These are phyloP conservation scores for Cyrtodaria siliqua DNA, from an alignment of 2,888 invertebrate genomes.

Conservation along the genomic window DNA sequence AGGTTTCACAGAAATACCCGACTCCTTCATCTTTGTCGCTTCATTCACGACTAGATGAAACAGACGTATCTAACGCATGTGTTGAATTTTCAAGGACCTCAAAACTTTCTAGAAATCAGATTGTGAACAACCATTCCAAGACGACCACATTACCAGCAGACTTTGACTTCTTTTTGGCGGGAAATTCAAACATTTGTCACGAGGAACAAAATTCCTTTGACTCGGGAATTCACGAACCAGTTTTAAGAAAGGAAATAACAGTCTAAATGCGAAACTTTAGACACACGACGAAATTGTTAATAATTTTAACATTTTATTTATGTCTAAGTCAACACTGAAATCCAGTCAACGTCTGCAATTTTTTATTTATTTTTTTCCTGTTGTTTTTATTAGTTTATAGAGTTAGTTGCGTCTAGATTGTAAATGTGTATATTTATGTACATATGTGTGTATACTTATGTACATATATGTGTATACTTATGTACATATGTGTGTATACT, in stretches of 20 bases:
- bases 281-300: neutral
- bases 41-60: slow-evolving; percentile 19
- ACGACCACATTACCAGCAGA: slow-evolving; percentile 15
- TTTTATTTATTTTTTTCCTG: too few species aligned
- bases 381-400: too few species aligned
- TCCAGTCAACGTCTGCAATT: slow-evolving; percentile 36
- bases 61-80: neutral
- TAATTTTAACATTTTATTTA: neutral
- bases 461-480: too few species aligned
- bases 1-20: slow-evolving; percentile 51
- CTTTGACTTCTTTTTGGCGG: slow-evolving; percentile 26
- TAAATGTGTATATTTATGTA: too few species aligned
- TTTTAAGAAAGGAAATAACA: slow-evolving; percentile 33
- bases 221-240: slow-evolving; percentile 72
- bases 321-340: slow-evolving; percentile 23
- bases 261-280: slow-evolving; percentile 7
- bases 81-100: neutral
- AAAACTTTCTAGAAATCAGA: neutral
- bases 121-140: slow-evolving; percentile 6
- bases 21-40: slow-evolving; percentile 37
- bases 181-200: slow-evolving; percentile 39
- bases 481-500: too few species aligned
- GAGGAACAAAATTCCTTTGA: slow-evolving; percentile 73
- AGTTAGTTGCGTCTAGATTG: too few species aligned
- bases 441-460: too few species aligned